These are phyloP conservation scores for Caerostris darwini DNA, from an alignment of 1,140 invertebrate genomes.

Conservation along the genomic window DNA sequence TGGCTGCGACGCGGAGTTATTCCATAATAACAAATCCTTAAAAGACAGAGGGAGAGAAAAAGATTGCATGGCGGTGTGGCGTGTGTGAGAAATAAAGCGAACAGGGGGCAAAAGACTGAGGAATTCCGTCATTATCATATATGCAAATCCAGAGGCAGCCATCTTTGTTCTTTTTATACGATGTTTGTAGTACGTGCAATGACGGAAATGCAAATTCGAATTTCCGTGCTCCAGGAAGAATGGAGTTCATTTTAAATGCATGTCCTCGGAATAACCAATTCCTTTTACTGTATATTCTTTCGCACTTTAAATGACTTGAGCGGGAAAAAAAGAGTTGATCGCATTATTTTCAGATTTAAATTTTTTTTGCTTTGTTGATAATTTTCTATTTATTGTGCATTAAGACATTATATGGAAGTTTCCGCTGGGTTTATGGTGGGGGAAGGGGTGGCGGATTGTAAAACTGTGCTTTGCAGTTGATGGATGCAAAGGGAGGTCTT, in stretches of 20 bases:
- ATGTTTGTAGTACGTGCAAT: neutral
- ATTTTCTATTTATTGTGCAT: slow-evolving; percentile 17
- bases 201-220: slow-evolving; percentile 39
- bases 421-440: neutral
- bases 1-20: neutral
- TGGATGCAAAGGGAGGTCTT: neutral
- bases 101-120: neutral
- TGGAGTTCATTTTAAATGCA: neutral
- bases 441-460: neutral
- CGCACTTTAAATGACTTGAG: neutral
- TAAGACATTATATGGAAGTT: slow-evolving; percentile 11
- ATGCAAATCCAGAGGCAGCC: neutral
- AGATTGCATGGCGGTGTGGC: neutral
- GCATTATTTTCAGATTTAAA: slow-evolving; percentile 16
- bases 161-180: neutral
- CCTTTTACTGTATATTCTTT: neutral
- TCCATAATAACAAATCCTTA: neutral
- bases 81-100: too few relatives aligned
- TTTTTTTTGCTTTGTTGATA: slow-evolving; percentile 16
- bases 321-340: neutral
- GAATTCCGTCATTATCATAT: slow-evolving; percentile 7
- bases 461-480: neutral
- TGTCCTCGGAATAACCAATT: neutral
- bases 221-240: neutral
- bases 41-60: neutral